Evolutionary conservation across 2,888 invertebrate genomes (phyloP), one percentile per base, ranked within the genome.

Genomic region (Sipunculus nudus): DNA sequence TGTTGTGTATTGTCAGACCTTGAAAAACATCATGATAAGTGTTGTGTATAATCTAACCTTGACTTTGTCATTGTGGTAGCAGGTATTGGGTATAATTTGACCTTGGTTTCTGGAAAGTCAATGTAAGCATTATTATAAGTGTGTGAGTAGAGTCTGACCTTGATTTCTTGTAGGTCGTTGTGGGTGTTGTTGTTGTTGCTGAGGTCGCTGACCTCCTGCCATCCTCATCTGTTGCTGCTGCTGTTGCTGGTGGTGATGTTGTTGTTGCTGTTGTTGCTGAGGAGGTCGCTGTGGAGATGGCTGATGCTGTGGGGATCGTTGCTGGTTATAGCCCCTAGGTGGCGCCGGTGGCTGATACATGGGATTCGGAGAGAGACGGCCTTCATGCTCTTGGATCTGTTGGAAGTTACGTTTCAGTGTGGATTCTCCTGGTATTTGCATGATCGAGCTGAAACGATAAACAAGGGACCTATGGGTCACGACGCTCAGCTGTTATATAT

Each of bases 351-450:
- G 65, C 39, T 67, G 63, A 52, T 53, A 73, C 45, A 63, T 52
- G 21, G 67, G 68, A 54, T 61, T 63, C 4, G 71, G 70, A 2
- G 73, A 68, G 31, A 70, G 69, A 2, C 75, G 61, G 2, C 74
- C 77, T 59, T 81, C 81, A 10, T 78, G 71, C 59, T 79, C 79
- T 85, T 98, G 98, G 74, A 98, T 94, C 85, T 96, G 94, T 83
- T 96, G 96, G 89, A 99, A 99, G 87, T 98, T 98, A 62, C 97
- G 89, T 45, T 97, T 89, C 64, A 99, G 87, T 13, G 98, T 99
- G 83, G 97, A 96, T 57, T 97, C 97, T 61, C 94, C 94, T 61
- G 89, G 89, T 53, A 91, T 90, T 83, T 93, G 94, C 70, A 97
- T 92, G 78, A 96, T 96, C 63, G 95, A 96, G 66, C 85, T 83